phyloP scores from a whole-genome alignment of 2,797 vertebrate genomes.

The Sitta carolinensis region DNA sequence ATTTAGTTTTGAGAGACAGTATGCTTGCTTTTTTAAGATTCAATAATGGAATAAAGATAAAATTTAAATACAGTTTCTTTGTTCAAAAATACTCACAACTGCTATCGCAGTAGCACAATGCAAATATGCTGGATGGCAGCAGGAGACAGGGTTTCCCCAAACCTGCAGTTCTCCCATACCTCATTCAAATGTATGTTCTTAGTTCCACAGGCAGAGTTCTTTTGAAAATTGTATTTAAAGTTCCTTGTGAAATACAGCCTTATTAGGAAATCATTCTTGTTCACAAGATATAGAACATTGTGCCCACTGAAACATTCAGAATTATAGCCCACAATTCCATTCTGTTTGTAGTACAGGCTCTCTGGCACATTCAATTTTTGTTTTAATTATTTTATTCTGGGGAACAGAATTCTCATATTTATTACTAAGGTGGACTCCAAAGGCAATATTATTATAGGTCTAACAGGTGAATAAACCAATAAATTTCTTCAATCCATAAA shows the following conservation, averaged over 20 bases:
- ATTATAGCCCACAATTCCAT: constrained; percentile 58
- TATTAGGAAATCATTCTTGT: constrained; percentile 62
- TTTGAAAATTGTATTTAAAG: constrained; percentile 42
- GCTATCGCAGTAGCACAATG: neutral
- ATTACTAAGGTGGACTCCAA: constrained; percentile 63
- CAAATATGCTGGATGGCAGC: neutral
- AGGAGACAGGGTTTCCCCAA: neutral
- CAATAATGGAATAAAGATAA: neutral
- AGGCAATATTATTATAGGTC: constrained; percentile 72
- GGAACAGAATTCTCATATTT: constrained; percentile 69
- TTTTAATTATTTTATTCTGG: constrained; percentile 75
- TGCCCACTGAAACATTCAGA: constrained; percentile 63
- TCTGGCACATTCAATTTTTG: constrained; percentile 64
- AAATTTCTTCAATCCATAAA: constrained; percentile 67
- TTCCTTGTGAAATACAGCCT: constrained; percentile 64
- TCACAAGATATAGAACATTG: constrained; percentile 51
- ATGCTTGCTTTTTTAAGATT: neutral
- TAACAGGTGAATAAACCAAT: constrained; percentile 74
- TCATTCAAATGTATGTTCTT: neutral
- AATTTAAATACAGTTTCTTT: neutral
- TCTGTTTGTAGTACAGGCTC: constrained; percentile 66
- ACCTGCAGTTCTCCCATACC: neutral
- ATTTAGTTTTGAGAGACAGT: neutral
- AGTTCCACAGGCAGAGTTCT: neutral
- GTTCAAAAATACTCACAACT: neutral